A percentile compares a stretch with the other conserved stretches of the same genome.
phyloP scores from a whole-genome alignment of 2,797 vertebrate species.

The Crax fasciolata region DNA sequence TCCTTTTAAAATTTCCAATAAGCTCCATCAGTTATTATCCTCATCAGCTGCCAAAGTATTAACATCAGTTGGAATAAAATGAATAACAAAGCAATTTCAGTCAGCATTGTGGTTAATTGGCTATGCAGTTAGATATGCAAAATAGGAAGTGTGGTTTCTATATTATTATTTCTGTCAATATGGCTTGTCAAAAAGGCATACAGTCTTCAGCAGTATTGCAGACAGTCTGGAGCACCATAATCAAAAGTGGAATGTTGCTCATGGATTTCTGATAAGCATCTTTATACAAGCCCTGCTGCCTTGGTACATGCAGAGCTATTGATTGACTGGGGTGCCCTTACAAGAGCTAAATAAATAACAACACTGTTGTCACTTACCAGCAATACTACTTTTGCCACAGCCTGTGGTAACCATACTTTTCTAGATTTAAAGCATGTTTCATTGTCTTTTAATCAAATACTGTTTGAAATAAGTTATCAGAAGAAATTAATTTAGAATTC shows the following conservation, averaged over 20 bases:
- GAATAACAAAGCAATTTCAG: slow-evolving; percentile 83
- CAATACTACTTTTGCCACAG: slow-evolving; percentile 37
- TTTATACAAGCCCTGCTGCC: slow-evolving; percentile 83
- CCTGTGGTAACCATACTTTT: slow-evolving; percentile 36
- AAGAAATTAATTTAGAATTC: slow-evolving; percentile 66
- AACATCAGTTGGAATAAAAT: slow-evolving; percentile 79
- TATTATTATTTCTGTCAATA: slow-evolving; percentile 85
- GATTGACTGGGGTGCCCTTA: slow-evolving; percentile 80
- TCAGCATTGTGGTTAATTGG: slow-evolving; percentile 83
- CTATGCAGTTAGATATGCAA: slow-evolving; percentile 83
- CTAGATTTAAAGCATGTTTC: slow-evolving; percentile 61
- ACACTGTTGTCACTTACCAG: slow-evolving; percentile 71
- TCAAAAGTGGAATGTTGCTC: slow-evolving; percentile 78
- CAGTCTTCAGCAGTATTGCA: slow-evolving; percentile 69
- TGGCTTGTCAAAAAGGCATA: slow-evolving; percentile 81
- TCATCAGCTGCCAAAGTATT: slow-evolving; percentile 77
- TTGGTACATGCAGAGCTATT: slow-evolving; percentile 83
- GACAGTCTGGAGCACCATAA: slow-evolving; percentile 58
- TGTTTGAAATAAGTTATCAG: slow-evolving; percentile 57
- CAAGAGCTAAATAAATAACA: slow-evolving; percentile 74
- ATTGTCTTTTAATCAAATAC: slow-evolving; percentile 72
- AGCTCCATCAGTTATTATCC: slow-evolving; percentile 79
- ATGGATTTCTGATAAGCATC: slow-evolving; percentile 88
- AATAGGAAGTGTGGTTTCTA: slow-evolving; percentile 82
- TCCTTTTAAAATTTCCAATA: slow-evolving; percentile 74